Conservation (phyloP, 92 coral and sea anemone species). For the Virgularia gustaviana region DNA sequence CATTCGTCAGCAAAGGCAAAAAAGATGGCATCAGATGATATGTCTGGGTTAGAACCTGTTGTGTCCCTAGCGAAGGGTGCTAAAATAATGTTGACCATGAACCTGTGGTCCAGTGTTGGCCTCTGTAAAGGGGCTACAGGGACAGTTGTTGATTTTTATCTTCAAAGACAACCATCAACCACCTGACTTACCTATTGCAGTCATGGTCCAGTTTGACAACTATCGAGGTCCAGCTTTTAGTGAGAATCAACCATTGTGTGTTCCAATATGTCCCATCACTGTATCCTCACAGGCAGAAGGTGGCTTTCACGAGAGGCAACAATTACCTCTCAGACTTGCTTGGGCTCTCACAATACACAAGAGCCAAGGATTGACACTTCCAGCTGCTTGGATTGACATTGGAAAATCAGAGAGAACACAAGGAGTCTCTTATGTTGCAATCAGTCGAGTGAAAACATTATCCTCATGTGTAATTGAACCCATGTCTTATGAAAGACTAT, state of each 20-base stretch:
- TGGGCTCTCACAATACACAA: constrained; percentile 7
- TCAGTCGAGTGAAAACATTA: constrained; percentile 36
- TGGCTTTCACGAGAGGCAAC: constrained; percentile 43
- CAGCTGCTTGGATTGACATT: constrained; percentile 56
- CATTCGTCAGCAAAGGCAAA: background rate
- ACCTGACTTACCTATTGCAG: constrained; percentile 20
- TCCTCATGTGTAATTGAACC: constrained; percentile 34
- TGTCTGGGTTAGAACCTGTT: constrained; percentile 33
- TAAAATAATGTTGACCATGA: constrained; percentile 56
- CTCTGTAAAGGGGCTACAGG: constrained; percentile 67
- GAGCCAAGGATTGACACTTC: constrained; percentile 49
- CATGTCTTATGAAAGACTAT: constrained; percentile 11
- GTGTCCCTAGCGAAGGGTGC: too few species aligned
- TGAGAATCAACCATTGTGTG: constrained; percentile 7
- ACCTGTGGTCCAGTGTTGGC: constrained; percentile 55
- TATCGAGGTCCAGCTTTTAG: constrained; percentile 11
- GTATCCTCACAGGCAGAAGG: constrained; percentile 21
- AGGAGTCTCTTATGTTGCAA: constrained; percentile 54
- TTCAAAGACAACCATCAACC: constrained; percentile 26
- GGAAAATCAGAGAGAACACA: constrained; percentile 23
- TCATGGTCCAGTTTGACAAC: constrained; percentile 23
- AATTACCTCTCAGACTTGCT: constrained; percentile 40
- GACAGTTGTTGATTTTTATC: constrained; percentile 50
- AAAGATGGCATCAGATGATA: background rate
- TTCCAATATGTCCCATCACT: constrained; percentile 41